A percentile compares a stretch with the other conserved stretches of the same genome.
phyloP scores from a whole-genome alignment of 1,140 invertebrate species.

The Tetramorium alpestre region DNA sequence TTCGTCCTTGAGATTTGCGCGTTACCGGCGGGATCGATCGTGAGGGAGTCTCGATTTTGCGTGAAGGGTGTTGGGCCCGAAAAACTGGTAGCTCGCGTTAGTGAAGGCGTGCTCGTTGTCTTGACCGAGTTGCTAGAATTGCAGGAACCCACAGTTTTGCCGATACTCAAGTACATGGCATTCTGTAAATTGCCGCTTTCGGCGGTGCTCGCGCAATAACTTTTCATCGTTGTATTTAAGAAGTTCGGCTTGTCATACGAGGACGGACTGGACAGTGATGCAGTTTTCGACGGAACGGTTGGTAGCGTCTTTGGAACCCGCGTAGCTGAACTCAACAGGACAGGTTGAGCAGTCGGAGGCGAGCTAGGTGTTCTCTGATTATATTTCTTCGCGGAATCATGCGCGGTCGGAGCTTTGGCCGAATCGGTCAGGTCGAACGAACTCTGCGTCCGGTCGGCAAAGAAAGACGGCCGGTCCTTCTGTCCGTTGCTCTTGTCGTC shows the following conservation, averaged over 20 bases:
- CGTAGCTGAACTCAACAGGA: conserved; percentile 14
- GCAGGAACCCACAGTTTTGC: conserved; percentile 3
- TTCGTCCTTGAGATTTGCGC: conserved; percentile 80
- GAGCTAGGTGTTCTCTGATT: conserved; percentile 67
- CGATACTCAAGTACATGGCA: neutral
- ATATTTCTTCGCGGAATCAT: conserved; percentile 58
- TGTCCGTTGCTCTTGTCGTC: conserved; percentile 72
- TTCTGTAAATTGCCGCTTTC: conserved; percentile 6
- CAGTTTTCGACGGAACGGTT: conserved; percentile 45
- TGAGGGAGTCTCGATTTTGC: conserved; percentile 46
- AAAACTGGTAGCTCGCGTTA: conserved; percentile 86
- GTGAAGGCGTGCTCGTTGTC: conserved; percentile 66
- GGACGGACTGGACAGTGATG: neutral
- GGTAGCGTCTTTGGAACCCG: conserved; percentile 53
- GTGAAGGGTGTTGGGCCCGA: conserved; percentile 77
- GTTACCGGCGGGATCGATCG: neutral
- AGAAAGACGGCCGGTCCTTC: conserved; percentile 68
- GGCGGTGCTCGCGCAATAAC: neutral
- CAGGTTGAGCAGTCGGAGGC: conserved; percentile 67
- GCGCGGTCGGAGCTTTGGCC: conserved; percentile 33
- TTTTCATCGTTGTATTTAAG: conserved; percentile 9
- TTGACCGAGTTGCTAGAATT: neutral
- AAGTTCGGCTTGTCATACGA: conserved; percentile 22
- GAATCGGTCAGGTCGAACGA: conserved; percentile 80
- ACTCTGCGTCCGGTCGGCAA: conserved; percentile 79